Evolutionary conservation across 2,888 invertebrate species (phyloP), one percentile per base, ranked within the genome.

Genomic region (Hedya salicella): DNA sequence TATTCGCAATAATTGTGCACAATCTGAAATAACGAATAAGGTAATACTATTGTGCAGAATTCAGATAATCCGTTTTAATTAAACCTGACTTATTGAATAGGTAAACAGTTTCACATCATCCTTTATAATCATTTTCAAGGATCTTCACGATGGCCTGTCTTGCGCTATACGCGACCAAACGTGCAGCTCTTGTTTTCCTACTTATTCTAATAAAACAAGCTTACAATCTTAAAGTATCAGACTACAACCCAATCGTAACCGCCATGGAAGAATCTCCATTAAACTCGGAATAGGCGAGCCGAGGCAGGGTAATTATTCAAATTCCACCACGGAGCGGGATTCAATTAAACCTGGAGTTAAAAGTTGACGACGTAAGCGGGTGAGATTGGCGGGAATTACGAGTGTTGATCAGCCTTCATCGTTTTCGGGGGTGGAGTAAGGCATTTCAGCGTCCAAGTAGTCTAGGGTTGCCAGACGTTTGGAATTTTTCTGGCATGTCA

Each of bases 331-430:
- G 19, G n/a, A 13, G 19, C 17, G 46, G 19, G 5, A 46, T 46
- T 21, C 19, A 13, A 46, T 46, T 46, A 46, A 44, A 46, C 46
- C 46, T 4, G 11, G 17, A 36, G 36, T 36, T 13, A 46, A 46
- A 46, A 46, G 46, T 46, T 46, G 19, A 21, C 46, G 13, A 21
- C 46, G 13, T 46, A 19, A 46, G 19, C 46, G 46, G 17, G 19
- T 19, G 19, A 46, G 46, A 46, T 21, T 46, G 19, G 19, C 19
- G 19, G 46, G 19, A 46, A 46, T 46, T 21, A 46, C 4, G 13
- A 5, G 19, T 21, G 46, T 46, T 19, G 46, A 46, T 46, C 19
- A 11, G 11, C 6, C 36, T 11, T 36, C 25, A 9, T 9, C 36
- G 36, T 36, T 5, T 36, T 25, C 2, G 6, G 25, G n/a, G 25